A percentile compares a stretch with the other conserved stretches of the same genome.
Conservation (phyloP, 2,113 vertebrate genomes). For the Sturnira hondurensis region DNA sequence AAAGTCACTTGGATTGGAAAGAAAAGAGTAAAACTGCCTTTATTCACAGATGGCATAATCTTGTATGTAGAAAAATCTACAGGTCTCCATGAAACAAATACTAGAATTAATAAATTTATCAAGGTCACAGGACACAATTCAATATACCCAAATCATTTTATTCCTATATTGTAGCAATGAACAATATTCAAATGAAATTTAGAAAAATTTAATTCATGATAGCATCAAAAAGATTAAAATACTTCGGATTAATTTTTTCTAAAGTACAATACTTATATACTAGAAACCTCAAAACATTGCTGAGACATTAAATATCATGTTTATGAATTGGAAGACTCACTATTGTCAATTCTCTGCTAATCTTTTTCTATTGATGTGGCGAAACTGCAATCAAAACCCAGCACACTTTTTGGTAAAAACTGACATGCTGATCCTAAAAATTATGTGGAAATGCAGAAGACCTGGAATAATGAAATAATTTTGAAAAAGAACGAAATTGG, state of each 20-base stretch:
- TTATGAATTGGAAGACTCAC: neutral
- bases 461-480: neutral
- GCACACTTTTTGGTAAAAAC: neutral
- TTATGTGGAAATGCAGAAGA: neutral
- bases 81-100: neutral
- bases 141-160: neutral
- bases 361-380: neutral
- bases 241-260: neutral
- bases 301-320: neutral
- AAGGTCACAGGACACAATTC: neutral
- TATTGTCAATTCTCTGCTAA: neutral
- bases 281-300: neutral
- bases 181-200: neutral
- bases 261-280: neutral
- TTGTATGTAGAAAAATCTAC: neutral
- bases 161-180: neutral
- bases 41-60: neutral
- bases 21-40: neutral
- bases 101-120: neutral
- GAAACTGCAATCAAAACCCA: neutral
- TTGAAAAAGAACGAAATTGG: neutral
- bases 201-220: neutral
- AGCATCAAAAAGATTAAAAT: conserved; percentile 3
- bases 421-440: neutral
- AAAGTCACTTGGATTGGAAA: neutral